A percentile compares a stretch with the other conserved stretches of the same genome.
These are phyloP conservation scores for Halocaridina rubra DNA, from an alignment of 2,888 invertebrate genomes.

Conservation along the genomic window DNA sequence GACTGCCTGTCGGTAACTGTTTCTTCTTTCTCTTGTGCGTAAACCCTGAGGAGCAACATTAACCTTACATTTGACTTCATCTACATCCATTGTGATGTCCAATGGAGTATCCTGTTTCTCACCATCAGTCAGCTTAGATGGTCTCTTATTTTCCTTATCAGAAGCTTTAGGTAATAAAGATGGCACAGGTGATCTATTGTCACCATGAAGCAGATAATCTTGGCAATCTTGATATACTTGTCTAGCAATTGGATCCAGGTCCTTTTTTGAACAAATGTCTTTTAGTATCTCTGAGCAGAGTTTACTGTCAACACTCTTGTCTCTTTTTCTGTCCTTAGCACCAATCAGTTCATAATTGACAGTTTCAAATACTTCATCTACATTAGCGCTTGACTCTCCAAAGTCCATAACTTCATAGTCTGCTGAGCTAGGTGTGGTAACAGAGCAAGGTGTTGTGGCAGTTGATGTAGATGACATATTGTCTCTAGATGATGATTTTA, in stretches of 20 bases:
- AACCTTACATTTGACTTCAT: slow-evolving; percentile 59
- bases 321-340: neutral
- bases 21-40: slow-evolving; percentile 59
- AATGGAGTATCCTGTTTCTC: neutral
- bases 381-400: slow-evolving; percentile 50
- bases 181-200: slow-evolving; percentile 55
- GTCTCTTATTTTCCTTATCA: neutral
- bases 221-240: slow-evolving; percentile 59
- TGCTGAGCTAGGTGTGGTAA: slow-evolving; percentile 35
- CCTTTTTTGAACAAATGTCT: slow-evolving; percentile 44
- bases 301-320: slow-evolving; percentile 1
- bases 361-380: slow-evolving; percentile 58
- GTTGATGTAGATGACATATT: neutral
- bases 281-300: neutral
- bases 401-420: slow-evolving; percentile 62
- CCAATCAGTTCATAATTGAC: slow-evolving; percentile 56
- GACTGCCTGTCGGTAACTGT: slow-evolving; percentile 63
- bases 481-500: slow-evolving; percentile 3
- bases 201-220: slow-evolving; percentile 59
- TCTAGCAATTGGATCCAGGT: slow-evolving; percentile 53
- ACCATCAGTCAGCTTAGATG: neutral
- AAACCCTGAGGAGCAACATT: slow-evolving; percentile 57
- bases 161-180: slow-evolving; percentile 48
- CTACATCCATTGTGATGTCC: slow-evolving; percentile 34
- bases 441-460: neutral